Conservation (phyloP, 2,888 invertebrate species). For the Drosophila borborema region DNA sequence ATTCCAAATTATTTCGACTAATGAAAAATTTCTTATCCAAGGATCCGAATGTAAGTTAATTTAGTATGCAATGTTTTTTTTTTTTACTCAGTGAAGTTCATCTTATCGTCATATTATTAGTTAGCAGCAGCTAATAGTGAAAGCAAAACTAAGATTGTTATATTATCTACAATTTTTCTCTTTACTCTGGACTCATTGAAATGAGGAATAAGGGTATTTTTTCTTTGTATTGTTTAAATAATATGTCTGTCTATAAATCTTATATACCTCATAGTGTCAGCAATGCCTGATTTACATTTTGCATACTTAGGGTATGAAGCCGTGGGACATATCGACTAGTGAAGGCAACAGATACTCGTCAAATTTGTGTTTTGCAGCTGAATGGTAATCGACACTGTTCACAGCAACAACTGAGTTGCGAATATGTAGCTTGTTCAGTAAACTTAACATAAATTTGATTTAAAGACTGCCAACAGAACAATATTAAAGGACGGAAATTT, state of each 20-base stretch:
- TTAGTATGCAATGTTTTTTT: too few relatives aligned
- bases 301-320: neutral
- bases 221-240: too few relatives aligned
- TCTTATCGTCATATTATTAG: too few relatives aligned
- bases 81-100: too few relatives aligned
- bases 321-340: neutral
- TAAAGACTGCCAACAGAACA: neutral
- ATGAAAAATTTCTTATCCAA: too few relatives aligned
- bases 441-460: neutral
- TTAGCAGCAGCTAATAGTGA: too few relatives aligned
- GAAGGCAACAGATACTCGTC: neutral
- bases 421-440: neutral
- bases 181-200: too few relatives aligned
- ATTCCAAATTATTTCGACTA: too few relatives aligned
- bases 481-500: neutral
- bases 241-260: neutral
- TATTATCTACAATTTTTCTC: too few relatives aligned
- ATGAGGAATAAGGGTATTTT: too few relatives aligned
- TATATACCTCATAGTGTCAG: neutral
- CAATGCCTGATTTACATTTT: neutral
- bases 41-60: too few relatives aligned
- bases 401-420: neutral
- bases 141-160: too few relatives aligned
- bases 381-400: constrained; percentile 3
- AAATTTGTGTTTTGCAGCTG: neutral